Conservation (phyloP, 2,888 invertebrate genomes). For the Platycheirus rosarum region DNA sequence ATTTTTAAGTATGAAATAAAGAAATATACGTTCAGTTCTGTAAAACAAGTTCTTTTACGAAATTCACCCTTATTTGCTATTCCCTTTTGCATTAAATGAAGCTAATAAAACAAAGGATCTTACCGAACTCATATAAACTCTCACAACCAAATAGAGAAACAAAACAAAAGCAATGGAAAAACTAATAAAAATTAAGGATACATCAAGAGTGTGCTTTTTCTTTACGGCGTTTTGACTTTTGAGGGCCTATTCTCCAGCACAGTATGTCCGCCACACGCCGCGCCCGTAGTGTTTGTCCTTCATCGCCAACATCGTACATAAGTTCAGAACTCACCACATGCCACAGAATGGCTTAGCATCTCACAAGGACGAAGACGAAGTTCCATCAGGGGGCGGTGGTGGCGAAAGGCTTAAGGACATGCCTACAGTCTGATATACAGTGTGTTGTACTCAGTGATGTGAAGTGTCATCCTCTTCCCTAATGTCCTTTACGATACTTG, state of each 20-base stretch:
- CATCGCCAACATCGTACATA: neutral
- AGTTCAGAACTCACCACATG: slow-evolving; percentile 39
- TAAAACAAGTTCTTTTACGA: neutral
- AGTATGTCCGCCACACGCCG: no score
- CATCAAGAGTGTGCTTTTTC: slow-evolving; percentile 57
- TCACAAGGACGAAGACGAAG: slow-evolving; percentile 28
- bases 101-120: slow-evolving; percentile 35
- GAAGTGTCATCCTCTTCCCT: slow-evolving; percentile 46
- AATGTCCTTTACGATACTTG: slow-evolving; percentile 66
- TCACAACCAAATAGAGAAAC: slow-evolving; percentile 36
- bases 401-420: slow-evolving; percentile 4
- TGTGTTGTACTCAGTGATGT: slow-evolving; percentile 35
- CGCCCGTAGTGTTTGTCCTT: neutral
- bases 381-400: slow-evolving; percentile 6
- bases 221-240: slow-evolving; percentile 60
- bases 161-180: slow-evolving; percentile 67
- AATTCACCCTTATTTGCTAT: neutral
- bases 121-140: neutral
- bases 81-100: slow-evolving; percentile 17
- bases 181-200: slow-evolving; percentile 71
- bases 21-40: no score
- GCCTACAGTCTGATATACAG: neutral
- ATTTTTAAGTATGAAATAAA: no score
- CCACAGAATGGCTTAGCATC: slow-evolving; percentile 49
- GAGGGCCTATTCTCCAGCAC: slow-evolving; percentile 6